Base-by-base conservation (phyloP, 2,888 invertebrate genomes). In the Apamea epomidion region DNA sequence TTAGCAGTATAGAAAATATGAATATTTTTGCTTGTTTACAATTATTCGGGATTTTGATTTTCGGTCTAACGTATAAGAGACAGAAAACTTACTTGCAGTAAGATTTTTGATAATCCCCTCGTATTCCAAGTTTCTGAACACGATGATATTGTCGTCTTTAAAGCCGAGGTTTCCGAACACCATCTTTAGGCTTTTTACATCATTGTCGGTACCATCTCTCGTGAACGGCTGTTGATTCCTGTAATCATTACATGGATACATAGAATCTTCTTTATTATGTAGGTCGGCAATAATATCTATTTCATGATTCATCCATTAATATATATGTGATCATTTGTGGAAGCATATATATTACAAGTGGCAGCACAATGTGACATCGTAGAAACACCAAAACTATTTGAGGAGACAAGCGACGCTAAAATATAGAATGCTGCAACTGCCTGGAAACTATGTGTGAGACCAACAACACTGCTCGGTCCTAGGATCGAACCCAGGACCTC, bases 111-210 rank as follows among this genome's bases (percentile, higher is more conserved):
- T 91, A 67, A 95, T 94, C 0, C 90, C 89, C 0, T 82, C 90
- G 72, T 94, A 92, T 0, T 89, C 86, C 60, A 92, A 87, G 69
- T 95, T 91, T 7, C 90, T 83, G 74, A 92, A 88, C 1, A 91
- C 91, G 0, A 84, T 77, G 0, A 93, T 81, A 32, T 82, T 70
- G 1, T 82, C 64, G 1, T 70, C 90, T 74, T 92, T 90, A 76
- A 95, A 95, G 0, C 92, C 92, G 12, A 94, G 87, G 1, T 82
- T 71, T 25, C 82, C 83, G 58, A 95, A 95, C 3, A 93, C 87
- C 2, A 80, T 77, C 69, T 90, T 88, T 0, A 95, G 85, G 6
- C 84, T 88, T 16, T 71, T 86, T 0, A 94, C 95, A 75, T 95
- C 95, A 69, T 90, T 83, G 0, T 91, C 89, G 0, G 95, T 95